Base-by-base conservation (phyloP, 1,140 invertebrate species). In the Drosophila grimshawi region DNA sequence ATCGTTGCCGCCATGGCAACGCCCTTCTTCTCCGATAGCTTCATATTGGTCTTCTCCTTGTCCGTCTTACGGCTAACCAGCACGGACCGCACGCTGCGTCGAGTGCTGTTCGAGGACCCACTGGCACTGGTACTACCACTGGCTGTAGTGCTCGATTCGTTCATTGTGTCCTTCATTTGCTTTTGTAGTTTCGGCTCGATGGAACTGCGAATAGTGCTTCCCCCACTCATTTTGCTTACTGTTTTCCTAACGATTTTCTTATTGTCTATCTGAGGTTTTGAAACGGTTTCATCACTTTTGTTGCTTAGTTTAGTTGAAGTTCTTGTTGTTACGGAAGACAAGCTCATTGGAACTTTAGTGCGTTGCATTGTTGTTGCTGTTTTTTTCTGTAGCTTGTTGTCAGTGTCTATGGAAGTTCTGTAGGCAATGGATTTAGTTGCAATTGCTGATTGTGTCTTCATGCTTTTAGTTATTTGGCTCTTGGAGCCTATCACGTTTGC, bases 391-490 rank as follows among this genome's bases (percentile, higher is more conserved):
- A 81, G 43, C 30, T 72, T 90, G 86, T 90, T 89, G 46, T 90
- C 86, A 46, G 79, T 61, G 65, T 86, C 81, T 86, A 90, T 90
- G 86, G 86, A 90, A 90, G 86, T 90, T 82, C 56, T 86, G 66
- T 77, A 76, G 73, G 76, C 85, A 83, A 89, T 86, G 78, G 78
- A 76, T 80, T 67, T 89, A 49, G 69, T 80, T 76, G 52, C 57
- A 78, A 53, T 83, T 71, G 71, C 85, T 89, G 85, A 89, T 89
- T 89, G 85, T 81, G 85, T 81, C 65, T 71, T 89, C 77, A 85
- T 85, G 77, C 80, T 89, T 85, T 90, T 86, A 52, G 71, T 88
- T 88, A 74, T 56, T 80, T 80, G 77, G 78, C 88, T 82, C 69
- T 81, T 83, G 11, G 89, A 90, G 57, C 88, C 88, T 91, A 90